A percentile compares a stretch with the other conserved stretches of the same genome.
Evolutionary conservation across 1,140 invertebrate genomes (phyloP).

Genomic region (Aphidius gifuensis): DNA sequence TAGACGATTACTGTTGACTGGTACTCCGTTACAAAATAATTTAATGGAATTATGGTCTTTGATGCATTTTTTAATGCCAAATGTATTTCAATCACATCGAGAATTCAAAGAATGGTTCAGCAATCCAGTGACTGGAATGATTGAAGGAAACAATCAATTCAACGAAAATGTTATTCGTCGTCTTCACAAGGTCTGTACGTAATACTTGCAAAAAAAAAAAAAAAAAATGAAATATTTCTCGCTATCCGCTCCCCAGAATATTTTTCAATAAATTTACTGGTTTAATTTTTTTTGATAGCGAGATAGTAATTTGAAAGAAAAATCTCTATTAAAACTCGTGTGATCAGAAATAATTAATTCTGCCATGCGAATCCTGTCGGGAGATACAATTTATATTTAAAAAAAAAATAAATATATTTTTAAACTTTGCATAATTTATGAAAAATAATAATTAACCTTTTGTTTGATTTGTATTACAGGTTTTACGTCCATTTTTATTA

Average conservation of each 20-base stretch:
- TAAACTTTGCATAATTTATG: not conserved
- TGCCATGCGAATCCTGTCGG: conserved; percentile 47
- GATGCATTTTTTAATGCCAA: conserved; percentile 99
- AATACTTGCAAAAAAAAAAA: conserved; percentile 26
- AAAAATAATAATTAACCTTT: conserved; percentile 17
- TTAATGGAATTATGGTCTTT: conserved; percentile 99
- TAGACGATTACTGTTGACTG: conserved; percentile 90
- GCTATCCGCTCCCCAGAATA: conserved; percentile 39
- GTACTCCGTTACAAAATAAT: conserved; percentile 98
- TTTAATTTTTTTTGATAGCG: conserved; percentile 34
- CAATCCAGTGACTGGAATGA: conserved; percentile 97
- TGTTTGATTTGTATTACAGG: conserved; percentile 57
- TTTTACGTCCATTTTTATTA: conserved; percentile 94
- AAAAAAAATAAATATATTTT: not conserved
- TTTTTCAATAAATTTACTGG: conserved; percentile 25
- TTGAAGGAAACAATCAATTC: conserved; percentile 93
- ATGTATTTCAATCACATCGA: conserved; percentile 96
- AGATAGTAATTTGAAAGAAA: conserved; percentile 31
- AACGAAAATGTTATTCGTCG: conserved; percentile 92
- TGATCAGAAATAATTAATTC: conserved; percentile 33
- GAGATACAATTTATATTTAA: conserved; percentile 35
- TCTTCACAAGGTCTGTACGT: conserved; percentile 82
- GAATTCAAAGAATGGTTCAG: conserved; percentile 99
- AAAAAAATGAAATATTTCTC: conserved; percentile 23
- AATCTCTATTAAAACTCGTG: conserved; percentile 47